Evolutionary conservation across 1,140 invertebrate species (phyloP).

Genomic region (Monomorium pharaonis): DNA sequence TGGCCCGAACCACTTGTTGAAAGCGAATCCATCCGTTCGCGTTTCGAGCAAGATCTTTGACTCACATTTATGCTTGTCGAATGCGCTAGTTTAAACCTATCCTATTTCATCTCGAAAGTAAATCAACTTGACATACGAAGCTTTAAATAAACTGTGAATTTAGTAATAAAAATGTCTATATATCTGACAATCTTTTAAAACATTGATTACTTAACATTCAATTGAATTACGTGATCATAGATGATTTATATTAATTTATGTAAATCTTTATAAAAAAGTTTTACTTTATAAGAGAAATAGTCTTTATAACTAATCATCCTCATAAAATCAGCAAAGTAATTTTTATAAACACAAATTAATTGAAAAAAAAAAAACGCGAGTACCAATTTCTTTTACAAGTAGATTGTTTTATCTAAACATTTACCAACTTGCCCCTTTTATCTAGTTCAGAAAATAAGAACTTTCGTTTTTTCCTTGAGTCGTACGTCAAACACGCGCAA

Average conservation of each 20-base stretch:
- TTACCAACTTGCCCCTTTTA: background rate
- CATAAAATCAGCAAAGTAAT: background rate
- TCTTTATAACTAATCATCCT: background rate
- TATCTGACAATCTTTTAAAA: background rate
- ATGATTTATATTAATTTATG: background rate
- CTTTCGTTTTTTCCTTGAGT: background rate
- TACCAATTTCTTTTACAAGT: background rate
- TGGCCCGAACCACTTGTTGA: constrained; percentile 43
- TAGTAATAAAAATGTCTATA: background rate
- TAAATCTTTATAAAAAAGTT: background rate
- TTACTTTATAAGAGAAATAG: background rate
- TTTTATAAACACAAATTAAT: background rate
- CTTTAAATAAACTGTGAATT: background rate
- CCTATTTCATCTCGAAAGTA: background rate
- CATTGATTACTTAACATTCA: background rate
- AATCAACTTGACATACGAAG: background rate
- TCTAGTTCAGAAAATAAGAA: background rate
- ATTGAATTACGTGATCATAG: background rate
- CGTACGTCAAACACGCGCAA: background rate
- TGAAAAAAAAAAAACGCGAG: background rate
- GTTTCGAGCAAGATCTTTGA: constrained; percentile 37
- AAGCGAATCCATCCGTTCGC: background rate
- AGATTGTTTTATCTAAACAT: background rate
- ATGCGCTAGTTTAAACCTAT: background rate
- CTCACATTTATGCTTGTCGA: background rate